phyloP scores from a whole-genome alignment of 2,888 invertebrate species.

The Eupithecia centaureata region DNA sequence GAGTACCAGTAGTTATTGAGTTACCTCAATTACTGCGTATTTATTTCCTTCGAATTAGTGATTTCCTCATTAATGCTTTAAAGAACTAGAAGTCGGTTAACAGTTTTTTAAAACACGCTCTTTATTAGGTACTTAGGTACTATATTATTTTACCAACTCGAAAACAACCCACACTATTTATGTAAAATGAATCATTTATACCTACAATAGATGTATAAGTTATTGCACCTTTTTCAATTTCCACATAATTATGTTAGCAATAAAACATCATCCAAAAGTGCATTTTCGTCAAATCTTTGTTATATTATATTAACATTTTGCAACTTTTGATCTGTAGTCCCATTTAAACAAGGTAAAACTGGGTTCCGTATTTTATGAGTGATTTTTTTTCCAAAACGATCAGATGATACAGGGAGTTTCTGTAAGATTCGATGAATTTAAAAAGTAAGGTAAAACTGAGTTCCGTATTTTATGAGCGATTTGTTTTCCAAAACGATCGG shows the following conservation, averaged over 20 bases:
- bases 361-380: not conserved
- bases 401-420: not conserved
- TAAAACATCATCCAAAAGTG: not conserved
- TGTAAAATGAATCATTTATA: too few species aligned
- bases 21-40: too few species aligned
- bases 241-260: too few species aligned
- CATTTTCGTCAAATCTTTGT: not conserved
- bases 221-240: not conserved
- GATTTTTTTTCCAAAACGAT: not conserved
- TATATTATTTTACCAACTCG: too few species aligned
- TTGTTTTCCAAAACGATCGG: not conserved
- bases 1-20: too few species aligned
- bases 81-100: too few species aligned
- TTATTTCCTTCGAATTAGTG: too few species aligned
- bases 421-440: not conserved
- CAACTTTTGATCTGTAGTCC: constrained; percentile 3
- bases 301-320: not conserved
- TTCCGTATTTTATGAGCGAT: not conserved
- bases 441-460: not conserved
- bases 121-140: too few species aligned
- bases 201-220: too few species aligned
- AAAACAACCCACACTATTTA: too few species aligned
- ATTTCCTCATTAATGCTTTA: too few species aligned
- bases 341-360: not conserved
- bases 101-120: too few species aligned